Evolutionary conservation across 1,140 invertebrate species (phyloP).

Genomic region (Tetragonula clypearis): DNA sequence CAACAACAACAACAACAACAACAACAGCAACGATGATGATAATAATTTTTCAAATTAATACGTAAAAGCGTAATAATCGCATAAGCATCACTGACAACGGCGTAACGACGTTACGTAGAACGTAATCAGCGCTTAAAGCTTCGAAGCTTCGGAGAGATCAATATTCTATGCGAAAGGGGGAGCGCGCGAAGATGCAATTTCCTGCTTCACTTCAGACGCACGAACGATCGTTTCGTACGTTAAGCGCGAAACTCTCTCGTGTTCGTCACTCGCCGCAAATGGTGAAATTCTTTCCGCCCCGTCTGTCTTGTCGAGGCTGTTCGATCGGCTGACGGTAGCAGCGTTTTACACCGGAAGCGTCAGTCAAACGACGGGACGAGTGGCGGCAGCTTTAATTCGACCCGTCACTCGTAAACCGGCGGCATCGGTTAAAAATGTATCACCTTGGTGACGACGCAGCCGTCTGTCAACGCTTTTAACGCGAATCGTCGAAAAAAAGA

Average conservation of each 20-base stretch:
- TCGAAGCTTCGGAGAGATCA: neutral
- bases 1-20: no score
- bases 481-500: neutral
- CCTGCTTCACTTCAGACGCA: neutral
- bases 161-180: no score
- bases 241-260: neutral
- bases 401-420: neutral
- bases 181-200: neutral
- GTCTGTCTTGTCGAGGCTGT: neutral
- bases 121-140: neutral
- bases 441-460: neutral
- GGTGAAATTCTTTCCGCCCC: constrained; percentile 1
- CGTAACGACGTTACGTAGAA: neutral
- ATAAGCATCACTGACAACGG: neutral
- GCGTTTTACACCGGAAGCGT: constrained; percentile 6
- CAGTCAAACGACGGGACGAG: constrained; percentile 1
- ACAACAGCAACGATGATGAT: neutral
- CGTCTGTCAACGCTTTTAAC: constrained; percentile 1
- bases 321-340: neutral
- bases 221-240: neutral
- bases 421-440: constrained; percentile 6
- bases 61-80: no score
- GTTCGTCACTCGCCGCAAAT: neutral
- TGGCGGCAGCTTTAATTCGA: constrained; percentile 20
- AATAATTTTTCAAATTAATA: no score